Evolutionary conservation across 1,140 invertebrate species (phyloP).

Genomic region (Sipha flava): DNA sequence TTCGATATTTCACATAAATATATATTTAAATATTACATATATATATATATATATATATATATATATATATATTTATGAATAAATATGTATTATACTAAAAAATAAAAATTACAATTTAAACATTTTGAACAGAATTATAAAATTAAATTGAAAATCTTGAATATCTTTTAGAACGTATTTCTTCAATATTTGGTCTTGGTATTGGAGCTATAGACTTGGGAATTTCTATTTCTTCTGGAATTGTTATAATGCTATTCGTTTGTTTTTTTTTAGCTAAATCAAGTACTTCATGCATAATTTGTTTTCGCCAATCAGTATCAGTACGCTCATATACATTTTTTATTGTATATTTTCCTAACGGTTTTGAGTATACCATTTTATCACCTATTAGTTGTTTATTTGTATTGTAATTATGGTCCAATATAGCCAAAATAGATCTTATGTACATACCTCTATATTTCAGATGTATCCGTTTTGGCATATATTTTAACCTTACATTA

Average conservation of each 20-base stretch:
- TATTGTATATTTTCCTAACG: neutral
- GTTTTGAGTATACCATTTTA: neutral
- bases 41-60: too few species aligned
- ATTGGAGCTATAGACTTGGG: neutral
- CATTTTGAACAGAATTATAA: too few species aligned
- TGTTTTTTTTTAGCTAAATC: neutral
- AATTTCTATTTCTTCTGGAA: neutral
- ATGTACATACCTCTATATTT: neutral
- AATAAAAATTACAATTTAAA: too few species aligned
- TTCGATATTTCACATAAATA: too few species aligned
- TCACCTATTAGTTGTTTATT: neutral
- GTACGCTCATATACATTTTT: neutral
- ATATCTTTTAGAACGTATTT: neutral
- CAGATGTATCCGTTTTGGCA: neutral
- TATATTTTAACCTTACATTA: constrained; percentile 2
- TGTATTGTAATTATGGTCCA: neutral
- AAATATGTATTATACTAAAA: too few species aligned
- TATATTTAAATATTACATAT: too few species aligned
- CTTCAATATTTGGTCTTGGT: neutral
- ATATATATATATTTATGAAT: too few species aligned
- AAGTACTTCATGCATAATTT: neutral
- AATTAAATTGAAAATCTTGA: neutral
- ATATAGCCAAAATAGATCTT: neutral
- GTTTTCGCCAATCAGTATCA: neutral
- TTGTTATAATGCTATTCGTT: neutral